These are phyloP conservation scores for Nomada ruficornis DNA, from an alignment of 2,888 invertebrate species.

Conservation along the genomic window DNA sequence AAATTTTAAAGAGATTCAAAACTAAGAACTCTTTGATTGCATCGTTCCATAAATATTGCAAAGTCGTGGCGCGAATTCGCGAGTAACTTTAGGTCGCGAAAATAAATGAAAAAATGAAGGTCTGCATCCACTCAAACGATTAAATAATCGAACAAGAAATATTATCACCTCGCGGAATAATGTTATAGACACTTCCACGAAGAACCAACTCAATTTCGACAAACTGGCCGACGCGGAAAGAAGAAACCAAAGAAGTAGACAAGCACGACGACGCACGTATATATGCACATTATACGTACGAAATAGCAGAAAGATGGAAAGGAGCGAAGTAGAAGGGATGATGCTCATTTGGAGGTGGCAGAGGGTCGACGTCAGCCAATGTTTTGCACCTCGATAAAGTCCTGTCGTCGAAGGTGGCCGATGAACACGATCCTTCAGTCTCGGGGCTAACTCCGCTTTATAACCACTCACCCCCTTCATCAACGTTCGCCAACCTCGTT, in stretches of 20 bases:
- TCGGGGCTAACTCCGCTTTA: constrained; percentile 81
- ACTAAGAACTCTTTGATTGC: no score
- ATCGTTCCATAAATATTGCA: no score
- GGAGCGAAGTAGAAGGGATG: neutral
- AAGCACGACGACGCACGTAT: constrained; percentile 29
- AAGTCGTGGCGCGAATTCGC: no score
- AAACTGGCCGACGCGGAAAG: neutral
- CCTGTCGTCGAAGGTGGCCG: constrained; percentile 78
- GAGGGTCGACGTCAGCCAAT: constrained; percentile 73
- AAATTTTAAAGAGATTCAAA: no score
- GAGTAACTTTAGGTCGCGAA: no score
- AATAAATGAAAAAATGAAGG: no score
- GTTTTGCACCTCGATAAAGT: constrained; percentile 78
- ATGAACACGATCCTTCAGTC: constrained; percentile 82
- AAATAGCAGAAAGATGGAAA: constrained; percentile 6
- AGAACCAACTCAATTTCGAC: neutral
- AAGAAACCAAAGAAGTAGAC: neutral
- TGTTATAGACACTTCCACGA: no score
- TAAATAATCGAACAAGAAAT: no score
- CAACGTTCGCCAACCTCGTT: constrained; percentile 27
- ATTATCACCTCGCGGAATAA: no score
- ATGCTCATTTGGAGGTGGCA: constrained; percentile 48
- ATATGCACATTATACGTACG: neutral
- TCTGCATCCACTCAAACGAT: no score
- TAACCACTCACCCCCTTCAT: constrained; percentile 72